Base-by-base conservation (phyloP, 2,888 invertebrate species). In the Anthrax anthrax region DNA sequence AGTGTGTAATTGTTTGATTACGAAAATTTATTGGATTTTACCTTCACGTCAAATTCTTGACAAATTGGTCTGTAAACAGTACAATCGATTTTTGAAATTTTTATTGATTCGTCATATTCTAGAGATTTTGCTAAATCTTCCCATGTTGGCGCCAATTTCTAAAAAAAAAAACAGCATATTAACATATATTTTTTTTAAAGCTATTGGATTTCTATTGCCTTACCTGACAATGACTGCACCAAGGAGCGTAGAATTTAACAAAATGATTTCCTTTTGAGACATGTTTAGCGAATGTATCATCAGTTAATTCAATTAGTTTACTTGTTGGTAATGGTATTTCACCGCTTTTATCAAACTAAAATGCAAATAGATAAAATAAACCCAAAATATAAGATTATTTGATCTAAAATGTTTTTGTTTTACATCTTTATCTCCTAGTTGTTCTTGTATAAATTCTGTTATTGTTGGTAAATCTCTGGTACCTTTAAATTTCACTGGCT, bases 161-260 rank as follows among this genome's bases (percentile, higher is more conserved):
- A 67, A 48, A 43, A 47, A 4, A 27, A 27, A n/a, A n/a, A n/a
- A n/a, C n/a, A 32, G 6, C 2, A 32, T 12, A 12, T 12, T 32
- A 12, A 32, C 8, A 32, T 32, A 12, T 12, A 12, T n/a, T n/a
- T n/a, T n/a, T n/a, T n/a, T n/a, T n/a, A n/a, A n/a, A n/a, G n/a
- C n/a, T n/a, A n/a, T n/a, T n/a, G n/a, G n/a, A n/a, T n/a, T n/a
- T n/a, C n/a, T 32, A 12, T 12, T 2, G 18, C 1, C 13, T 56
- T 69, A 83, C 83, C 74, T 84, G 85, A 57, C 90, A 91, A 58
- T 86, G 84, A 47, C 82, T 76, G 65, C 92, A 92, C 92, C 92
- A 92, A 0, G 92, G 90, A 1, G 87, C 87, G 69, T 84, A 94
- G 65, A 92, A 92, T 70, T 91, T 89, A 5, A 94, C 73, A 62